Evolutionary conservation across 30 jellyfish, hydroid and myxozoan genomes (phyloP), one percentile per base, ranked within the genome.

Genomic region (Turritopsis rubra): DNA sequence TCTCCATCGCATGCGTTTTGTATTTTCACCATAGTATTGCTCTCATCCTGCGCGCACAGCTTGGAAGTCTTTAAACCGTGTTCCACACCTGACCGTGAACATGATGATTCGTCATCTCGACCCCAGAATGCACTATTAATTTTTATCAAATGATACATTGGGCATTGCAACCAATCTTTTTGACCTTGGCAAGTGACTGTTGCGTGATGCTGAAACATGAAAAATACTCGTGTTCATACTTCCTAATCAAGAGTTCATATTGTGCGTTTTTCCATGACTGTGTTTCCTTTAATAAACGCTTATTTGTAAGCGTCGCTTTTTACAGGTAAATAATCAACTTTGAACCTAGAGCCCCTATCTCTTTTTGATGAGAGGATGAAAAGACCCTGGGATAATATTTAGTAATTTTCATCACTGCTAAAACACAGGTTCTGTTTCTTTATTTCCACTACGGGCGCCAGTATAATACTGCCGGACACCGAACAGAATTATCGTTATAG

Each of bases 51-150:
- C 18, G 84, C 89, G 77, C 99, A 94, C 97, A 94, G 85, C 26
- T 89, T 91, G 54, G 89, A 86, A 79, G 85, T 78, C n/a, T 87
- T 75, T 79, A 71, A 68, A 54, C 76, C 25, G 53, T 65, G 85
- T 53, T 75, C 71, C 16, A 94, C 89, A 73, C 87, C 66, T 19
- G 83, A 82, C 60, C 95, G 91, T 66, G 89, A 88, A 86, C 99
- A 94, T n/a, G 96, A 83, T 18, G 82, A n/a, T n/a, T 54, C 84
- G 81, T 89, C 96, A 71, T 94, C 97, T 79, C 99, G 89, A 16
- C 99, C 99, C 99, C 99, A 94, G 80, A 94, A 94, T 27, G 96
- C 99, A 82, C 85, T 79, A 1, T 79, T 84, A 5, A 94, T 82
- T n/a, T 89, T 72, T 60, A 94, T 89, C 28, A 96, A 95, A 75